Evolutionary conservation across 2,888 invertebrate species (phyloP).

Genomic region (Drosophila subsilvestris): DNA sequence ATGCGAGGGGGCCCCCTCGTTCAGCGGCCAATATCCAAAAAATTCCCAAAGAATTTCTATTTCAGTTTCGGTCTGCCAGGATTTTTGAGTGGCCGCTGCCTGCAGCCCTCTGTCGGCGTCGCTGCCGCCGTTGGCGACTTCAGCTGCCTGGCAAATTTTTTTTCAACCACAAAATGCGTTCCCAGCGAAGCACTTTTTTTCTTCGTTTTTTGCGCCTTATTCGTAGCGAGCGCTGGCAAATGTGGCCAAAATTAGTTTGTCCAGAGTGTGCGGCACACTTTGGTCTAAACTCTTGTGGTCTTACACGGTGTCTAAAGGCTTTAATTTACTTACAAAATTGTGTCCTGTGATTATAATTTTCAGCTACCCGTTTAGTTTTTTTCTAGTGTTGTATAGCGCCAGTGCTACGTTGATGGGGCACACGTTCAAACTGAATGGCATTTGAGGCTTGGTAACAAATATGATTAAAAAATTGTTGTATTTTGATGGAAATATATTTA

Average conservation of each 20-base stretch:
- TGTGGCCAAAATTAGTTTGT: conserved; percentile 46
- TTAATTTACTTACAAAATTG: conserved; percentile 77
- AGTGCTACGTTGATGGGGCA: conserved; percentile 5
- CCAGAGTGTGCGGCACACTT: conserved; percentile 46
- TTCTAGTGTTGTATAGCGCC: conserved; percentile 71
- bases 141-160: conserved; percentile 57
- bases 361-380: conserved; percentile 70
- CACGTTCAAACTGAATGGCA: conserved; percentile 62
- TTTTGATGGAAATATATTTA: neutral
- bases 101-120: conserved; percentile 39
- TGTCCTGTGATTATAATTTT: conserved; percentile 77
- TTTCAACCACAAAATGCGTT: conserved; percentile 47
- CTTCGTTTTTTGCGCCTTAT: conserved; percentile 34
- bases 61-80: conserved; percentile 2
- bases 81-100: conserved; percentile 28
- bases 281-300: conserved; percentile 8
- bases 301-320: conserved; percentile 36
- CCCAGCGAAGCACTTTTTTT: conserved; percentile 50
- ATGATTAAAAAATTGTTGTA: neutral
- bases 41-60: neutral
- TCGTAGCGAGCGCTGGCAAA: conserved; percentile 32
- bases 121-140: conserved; percentile 39
- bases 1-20: neutral
- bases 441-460: conserved; percentile 3
- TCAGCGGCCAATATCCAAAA: neutral